Evolutionary conservation across 2,797 vertebrate species (phyloP), one percentile per base, ranked within the genome.

Genomic region (Labroides dimidiatus): DNA sequence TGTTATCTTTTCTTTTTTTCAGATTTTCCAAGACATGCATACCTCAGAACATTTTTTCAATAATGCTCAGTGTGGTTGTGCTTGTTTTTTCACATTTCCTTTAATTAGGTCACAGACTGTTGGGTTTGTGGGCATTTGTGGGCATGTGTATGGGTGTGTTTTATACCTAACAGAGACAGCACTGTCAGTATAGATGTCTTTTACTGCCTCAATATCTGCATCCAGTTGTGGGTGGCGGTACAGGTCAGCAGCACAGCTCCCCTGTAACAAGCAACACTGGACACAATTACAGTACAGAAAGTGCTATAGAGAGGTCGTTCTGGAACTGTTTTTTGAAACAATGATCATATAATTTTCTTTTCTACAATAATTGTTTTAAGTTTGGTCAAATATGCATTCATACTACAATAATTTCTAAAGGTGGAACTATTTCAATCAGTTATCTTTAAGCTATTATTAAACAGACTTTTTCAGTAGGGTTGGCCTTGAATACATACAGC

Each of bases 141-240:
- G n/a, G n/a, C n/a, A n/a, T 57, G 36, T 45, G 2, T 36, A 33
- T 52, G 16, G 37, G 2, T 73, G 3, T 68, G 43, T 45, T 48
- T 10, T 47, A 24, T 91, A 99, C 98, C 98, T 98, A 92, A 99
- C 92, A 21, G 96, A 96, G 72, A 98, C 95, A 45, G 97, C 96
- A 83, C 95, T 97, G 89, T 99, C 98, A 2, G 96, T 97, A 93
- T 99, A 99, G 91, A 99, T 96, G 90, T 99, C 97, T 92, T 98
- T 99, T 82, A 99, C 97, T 0, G 97, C 97, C 85, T 99, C 98
- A 3, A 99, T 99, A 89, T 99, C 97, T 52, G 97, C 96, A 42
- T 99, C 98, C 72, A 99, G 93, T 87, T 99, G 98, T 1, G 97
- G 96, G 89, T 99, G 98, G 37, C 98, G 95, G 87, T 99, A 99